Evolutionary conservation across 2,888 invertebrate species (phyloP).

Genomic region (Tinea pellionella): DNA sequence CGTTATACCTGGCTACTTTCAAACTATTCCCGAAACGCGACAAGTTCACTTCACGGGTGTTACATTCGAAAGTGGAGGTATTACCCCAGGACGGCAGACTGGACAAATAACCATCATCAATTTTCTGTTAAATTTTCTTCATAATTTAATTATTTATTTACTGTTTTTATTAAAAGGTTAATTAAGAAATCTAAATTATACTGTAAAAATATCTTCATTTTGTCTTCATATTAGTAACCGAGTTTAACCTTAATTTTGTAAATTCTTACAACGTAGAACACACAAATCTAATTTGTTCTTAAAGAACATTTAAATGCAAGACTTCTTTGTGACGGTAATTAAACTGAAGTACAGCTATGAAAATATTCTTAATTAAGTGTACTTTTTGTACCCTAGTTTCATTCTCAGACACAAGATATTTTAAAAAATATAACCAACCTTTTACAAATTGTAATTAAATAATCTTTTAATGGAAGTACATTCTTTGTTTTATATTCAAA

Average conservation of each 20-base stretch:
- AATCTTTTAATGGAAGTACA: too few relatives aligned
- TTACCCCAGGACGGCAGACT: too few relatives aligned
- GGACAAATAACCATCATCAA: too few relatives aligned
- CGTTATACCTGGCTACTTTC: too few relatives aligned
- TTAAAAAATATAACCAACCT: neutral
- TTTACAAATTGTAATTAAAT: neutral
- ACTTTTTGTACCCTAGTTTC: conserved; percentile 18
- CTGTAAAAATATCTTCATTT: neutral
- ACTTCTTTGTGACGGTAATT: conserved; percentile 42
- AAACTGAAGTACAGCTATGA: conserved; percentile 46
- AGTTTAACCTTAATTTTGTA: conserved; percentile 16
- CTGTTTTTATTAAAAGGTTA: too few relatives aligned
- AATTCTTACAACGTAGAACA: conserved; percentile 28
- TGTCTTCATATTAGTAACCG: neutral
- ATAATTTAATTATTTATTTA: too few relatives aligned
- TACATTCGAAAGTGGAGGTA: too few relatives aligned
- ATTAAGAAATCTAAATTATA: too few relatives aligned
- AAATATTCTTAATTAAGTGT: conserved; percentile 43
- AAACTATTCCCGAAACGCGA: too few relatives aligned
- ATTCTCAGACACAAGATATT: conserved; percentile 11
- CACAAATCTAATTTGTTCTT: conserved; percentile 54
- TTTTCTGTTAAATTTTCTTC: too few relatives aligned
- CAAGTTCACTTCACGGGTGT: too few relatives aligned
- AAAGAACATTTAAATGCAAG: conserved; percentile 63
- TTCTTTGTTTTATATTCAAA: too few relatives aligned